Evolutionary conservation across 1,140 invertebrate species (phyloP), one percentile per base, ranked within the genome.

Genomic region (Panulirus ornatus): DNA sequence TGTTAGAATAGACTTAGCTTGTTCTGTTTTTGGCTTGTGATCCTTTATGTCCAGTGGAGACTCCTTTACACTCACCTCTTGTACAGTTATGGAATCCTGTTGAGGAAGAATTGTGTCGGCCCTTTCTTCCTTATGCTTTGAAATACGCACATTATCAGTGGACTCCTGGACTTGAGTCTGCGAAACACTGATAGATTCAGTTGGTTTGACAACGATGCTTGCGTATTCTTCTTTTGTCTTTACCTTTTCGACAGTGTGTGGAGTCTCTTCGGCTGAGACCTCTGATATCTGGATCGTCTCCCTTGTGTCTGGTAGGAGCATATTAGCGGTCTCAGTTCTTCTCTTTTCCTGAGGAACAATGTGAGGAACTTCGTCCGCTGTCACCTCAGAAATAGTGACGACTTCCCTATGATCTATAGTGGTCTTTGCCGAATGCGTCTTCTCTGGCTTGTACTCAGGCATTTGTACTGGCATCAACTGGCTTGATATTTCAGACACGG

Each of bases 161-260:
- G 93, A 93, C 94, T 96, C 95, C 92, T 95, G 96, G 27, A 89
- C 73, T 71, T 81, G 34, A 38, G 78, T 66, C 54, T 89, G 79
- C 34, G 82, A 42, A 11, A 89, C 79, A 40, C 51, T 79, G 16
- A 85, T n/a, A 8, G 83, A 75, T 27, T 85, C 83, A 73, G 47
- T 86, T 75, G 84, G 84, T 36, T 86, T 86, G 38, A 86, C 30
- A 54, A 86, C 47, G 8, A 86, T 30, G 19, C 58, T 38, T 1
- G 84, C 84, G 76, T 75, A 54, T n/a, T 86, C 70, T 54, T 86
- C 84, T 36, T 76, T 76, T 38, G 42, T 86, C 84, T 86, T 86
- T 11, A 71, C 84, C 8, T 54, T 71, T 38, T 44, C 51, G 22
- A 86, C 84, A 58, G 11, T 54, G 22, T 75, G 42, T 76, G 84